Conservation (phyloP, 2,888 invertebrate genomes). For the Athetis lepigone region DNA sequence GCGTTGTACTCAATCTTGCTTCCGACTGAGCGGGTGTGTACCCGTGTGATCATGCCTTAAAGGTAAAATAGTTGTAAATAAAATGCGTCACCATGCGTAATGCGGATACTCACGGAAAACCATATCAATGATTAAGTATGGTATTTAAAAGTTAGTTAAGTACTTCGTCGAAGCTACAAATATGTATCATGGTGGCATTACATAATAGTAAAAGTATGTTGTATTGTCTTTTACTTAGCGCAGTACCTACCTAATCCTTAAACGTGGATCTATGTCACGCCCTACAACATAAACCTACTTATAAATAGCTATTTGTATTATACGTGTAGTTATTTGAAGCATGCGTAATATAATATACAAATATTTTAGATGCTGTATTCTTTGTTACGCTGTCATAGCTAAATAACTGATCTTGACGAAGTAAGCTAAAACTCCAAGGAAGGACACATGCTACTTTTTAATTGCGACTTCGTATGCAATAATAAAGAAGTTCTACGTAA, state of each 20-base stretch:
- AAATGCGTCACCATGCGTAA: conserved; percentile 28
- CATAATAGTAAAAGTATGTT: conserved; percentile 17
- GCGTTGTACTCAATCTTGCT: conserved; percentile 68
- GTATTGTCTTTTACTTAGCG: conserved; percentile 52
- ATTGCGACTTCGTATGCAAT: no score
- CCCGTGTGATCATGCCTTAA: conserved; percentile 18
- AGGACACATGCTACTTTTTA: no score
- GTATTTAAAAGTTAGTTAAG: conserved; percentile 6
- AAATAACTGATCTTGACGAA: no score
- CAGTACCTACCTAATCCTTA: conserved; percentile 38
- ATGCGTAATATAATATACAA: no score
- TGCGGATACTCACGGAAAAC: conserved; percentile 20
- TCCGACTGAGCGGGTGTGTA: conserved; percentile 61
- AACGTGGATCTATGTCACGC: conserved; percentile 52
- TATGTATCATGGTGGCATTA: conserved; percentile 12
- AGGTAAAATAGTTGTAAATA: conserved; percentile 25
- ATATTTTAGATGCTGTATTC: no score
- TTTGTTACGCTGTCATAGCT: no score
- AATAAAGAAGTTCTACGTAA: no score
- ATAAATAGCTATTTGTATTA: not conserved
- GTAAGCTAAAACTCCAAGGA: no score
- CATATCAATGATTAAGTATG: not conserved
- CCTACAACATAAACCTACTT: conserved; percentile 19
- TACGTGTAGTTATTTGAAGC: not conserved
- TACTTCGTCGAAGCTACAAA: conserved; percentile 12